Percentiles rank a stretch among this genome's conserved stretches.
phyloP scores from a whole-genome alignment of 2,888 invertebrate species.

The Xanthorhoe designata region DNA sequence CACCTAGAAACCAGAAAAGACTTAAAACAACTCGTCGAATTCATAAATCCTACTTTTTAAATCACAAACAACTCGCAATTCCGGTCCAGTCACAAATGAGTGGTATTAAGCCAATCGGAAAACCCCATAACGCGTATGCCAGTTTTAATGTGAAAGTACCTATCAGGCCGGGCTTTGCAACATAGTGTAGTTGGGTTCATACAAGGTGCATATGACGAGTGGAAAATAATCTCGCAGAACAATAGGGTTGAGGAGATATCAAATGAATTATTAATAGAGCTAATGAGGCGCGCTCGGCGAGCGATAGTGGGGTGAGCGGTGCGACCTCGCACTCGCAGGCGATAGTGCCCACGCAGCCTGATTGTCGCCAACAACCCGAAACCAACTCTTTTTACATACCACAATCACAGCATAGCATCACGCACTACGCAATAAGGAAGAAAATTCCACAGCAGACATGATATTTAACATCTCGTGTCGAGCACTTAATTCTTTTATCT shows the following conservation, averaged over 20 bases:
- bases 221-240: conserved; percentile 74
- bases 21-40: conserved; percentile 21
- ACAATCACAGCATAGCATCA: conserved; percentile 45
- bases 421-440: conserved; percentile 33
- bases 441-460: conserved; percentile 31
- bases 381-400: conserved; percentile 58
- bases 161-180: conserved; percentile 20
- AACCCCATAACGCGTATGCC: conserved; percentile 34
- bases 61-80: conserved; percentile 33
- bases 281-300: conserved; percentile 72
- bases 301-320: conserved; percentile 80
- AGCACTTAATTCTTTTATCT: conserved; percentile 46
- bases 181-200: conserved; percentile 48
- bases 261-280: conserved; percentile 82
- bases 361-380: conserved; percentile 78
- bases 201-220: conserved; percentile 55
- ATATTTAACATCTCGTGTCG: conserved; percentile 28
- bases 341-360: conserved; percentile 84
- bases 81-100: conserved; percentile 34
- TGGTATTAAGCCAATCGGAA: conserved; percentile 34
- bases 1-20: conserved; percentile 28
- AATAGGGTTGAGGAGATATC: conserved; percentile 76
- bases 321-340: conserved; percentile 78
- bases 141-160: conserved; percentile 34
- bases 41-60: conserved; percentile 26